Base-by-base conservation (phyloP, 2,888 invertebrate species). In the Nebria brevicollis region DNA sequence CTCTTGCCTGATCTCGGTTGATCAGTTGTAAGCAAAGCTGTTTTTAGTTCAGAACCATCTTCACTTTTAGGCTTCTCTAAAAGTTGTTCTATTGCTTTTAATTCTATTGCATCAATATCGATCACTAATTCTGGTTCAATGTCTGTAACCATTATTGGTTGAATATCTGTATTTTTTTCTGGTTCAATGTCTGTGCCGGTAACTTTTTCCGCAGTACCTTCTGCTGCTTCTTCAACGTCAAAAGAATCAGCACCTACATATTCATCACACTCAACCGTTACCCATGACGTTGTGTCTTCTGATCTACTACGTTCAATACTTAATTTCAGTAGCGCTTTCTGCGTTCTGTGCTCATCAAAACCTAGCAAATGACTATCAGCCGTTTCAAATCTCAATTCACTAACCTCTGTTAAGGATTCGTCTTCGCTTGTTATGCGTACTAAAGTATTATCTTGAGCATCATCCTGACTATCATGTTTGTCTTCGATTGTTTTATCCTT, bases 201-300 rank as follows among this genome's bases (percentile, higher is more conserved):
- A 54, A 82, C 82, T 83, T 86, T 87, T 81, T 88, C 87, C 8
- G 87, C 87, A 0, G 88, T 87, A 11, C 54, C 54, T 83, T 87
- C 87, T 73, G 87, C 83, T 11, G 85, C 85, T 82, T 87, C 86
- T 82, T 89, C 89, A 75, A 87, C 87, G 84, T 94, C 94, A 8
- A 94, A 92, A 6, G 92, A 89, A 84, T 93, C 93, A 1, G 92
- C 91, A 15, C 91, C 92, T n/a, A 92, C 91, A 84, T 90, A 91
- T 85, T 94, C 94, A 83, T 94, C 94, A 86, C 92, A 92, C 85
- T 94, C 94, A 2, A 92, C 91, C 0, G 94, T 93, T 84, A 93
- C 90, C 92, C 93, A 94, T 1, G 94, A 94, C 1, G 91, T 92
- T 0, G 94, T 93, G 85, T 94, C 94, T 86, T 94, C 94, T 84